Conservation (phyloP, 1,140 invertebrate genomes). For the Theocolax elegans region DNA sequence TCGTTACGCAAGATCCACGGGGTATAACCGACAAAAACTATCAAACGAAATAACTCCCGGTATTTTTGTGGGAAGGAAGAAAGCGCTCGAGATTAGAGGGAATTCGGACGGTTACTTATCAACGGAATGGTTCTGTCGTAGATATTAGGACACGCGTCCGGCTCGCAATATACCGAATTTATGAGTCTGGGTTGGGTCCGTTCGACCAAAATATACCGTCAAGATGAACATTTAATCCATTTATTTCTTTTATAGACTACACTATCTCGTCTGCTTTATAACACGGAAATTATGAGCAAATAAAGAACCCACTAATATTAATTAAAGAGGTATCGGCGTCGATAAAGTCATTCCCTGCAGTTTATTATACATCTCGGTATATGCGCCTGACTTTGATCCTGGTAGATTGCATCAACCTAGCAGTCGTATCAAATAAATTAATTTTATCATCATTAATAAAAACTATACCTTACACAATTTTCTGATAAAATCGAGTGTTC, state of each 20-base stretch:
- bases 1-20: not conserved
- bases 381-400: too few species aligned
- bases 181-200: not conserved
- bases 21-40: not conserved
- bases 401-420: too few species aligned
- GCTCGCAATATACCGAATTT: not conserved
- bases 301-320: constrained; percentile 5
- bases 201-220: not conserved
- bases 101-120: not conserved
- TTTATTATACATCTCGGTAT: not conserved
- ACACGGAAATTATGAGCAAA: constrained; percentile 2
- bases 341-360: not conserved
- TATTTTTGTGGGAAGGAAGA: too few species aligned
- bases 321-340: not conserved
- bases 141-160: not conserved
- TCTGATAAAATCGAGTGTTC: too few species aligned
- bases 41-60: too few species aligned
- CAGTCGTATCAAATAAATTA: too few species aligned
- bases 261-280: not conserved
- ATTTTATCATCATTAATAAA: too few species aligned
- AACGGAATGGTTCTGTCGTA: not conserved
- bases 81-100: not conserved
- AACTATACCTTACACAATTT: too few species aligned
- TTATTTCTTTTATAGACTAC: not conserved
- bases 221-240: not conserved